phyloP scores from a whole-genome alignment of 2,888 invertebrate genomes.

The Eupithecia abbreviata region DNA sequence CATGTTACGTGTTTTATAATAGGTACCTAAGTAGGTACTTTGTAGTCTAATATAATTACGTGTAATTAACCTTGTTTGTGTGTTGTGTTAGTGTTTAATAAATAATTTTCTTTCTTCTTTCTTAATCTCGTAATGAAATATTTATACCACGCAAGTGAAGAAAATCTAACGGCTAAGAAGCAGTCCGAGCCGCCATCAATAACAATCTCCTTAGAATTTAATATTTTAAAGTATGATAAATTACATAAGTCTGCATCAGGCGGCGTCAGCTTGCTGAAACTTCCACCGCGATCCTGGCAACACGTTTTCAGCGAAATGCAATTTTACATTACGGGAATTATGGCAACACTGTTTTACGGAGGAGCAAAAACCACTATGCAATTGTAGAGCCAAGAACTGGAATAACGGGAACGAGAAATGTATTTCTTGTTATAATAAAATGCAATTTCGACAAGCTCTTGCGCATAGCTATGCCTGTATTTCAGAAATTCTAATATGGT shows the following conservation, averaged over 20 bases:
- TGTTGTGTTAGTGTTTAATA: too few relatives aligned
- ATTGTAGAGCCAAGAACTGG: conserved; percentile 3
- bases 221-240: conserved; percentile 45
- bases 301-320: conserved; percentile 13
- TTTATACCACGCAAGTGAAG: background rate
- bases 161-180: background rate
- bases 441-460: background rate
- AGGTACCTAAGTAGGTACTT: too few relatives aligned
- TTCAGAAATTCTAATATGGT: background rate
- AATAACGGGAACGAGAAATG: conserved; percentile 5
- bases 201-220: conserved; percentile 38
- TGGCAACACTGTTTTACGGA: conserved; percentile 18
- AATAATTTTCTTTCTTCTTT: too few relatives aligned
- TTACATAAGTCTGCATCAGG: conserved; percentile 36
- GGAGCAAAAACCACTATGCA: conserved; percentile 13
- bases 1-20: too few relatives aligned
- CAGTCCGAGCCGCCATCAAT: conserved; percentile 30
- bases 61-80: too few relatives aligned
- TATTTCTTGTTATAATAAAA: conserved; percentile 7
- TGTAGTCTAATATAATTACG: too few relatives aligned
- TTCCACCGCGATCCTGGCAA: conserved; percentile 28
- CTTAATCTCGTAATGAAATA: background rate
- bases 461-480: background rate
- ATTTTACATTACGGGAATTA: conserved; percentile 17
- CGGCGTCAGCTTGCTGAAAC: conserved; percentile 30